Conservation (phyloP, 2,888 invertebrate genomes). For the Lasioglossum figueresi region DNA sequence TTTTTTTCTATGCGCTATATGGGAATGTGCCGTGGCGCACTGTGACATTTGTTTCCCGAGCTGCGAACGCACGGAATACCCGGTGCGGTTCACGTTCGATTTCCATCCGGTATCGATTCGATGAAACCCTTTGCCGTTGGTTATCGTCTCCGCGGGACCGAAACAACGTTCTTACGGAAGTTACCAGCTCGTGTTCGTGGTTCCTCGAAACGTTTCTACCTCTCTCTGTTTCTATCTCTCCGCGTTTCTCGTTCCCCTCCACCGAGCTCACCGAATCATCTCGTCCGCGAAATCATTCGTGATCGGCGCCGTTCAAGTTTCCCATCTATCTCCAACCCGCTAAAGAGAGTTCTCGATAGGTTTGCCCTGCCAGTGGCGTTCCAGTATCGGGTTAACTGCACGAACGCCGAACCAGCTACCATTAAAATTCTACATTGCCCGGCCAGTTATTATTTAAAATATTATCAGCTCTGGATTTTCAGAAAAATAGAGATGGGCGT, state of each 20-base stretch:
- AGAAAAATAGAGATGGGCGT: neutral
- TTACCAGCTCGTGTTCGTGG: neutral
- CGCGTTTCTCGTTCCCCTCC: neutral
- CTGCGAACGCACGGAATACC: conserved; percentile 43
- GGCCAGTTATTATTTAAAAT: neutral
- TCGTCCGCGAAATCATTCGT: conserved; percentile 1
- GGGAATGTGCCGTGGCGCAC: conserved; percentile 19
- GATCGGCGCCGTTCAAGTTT: neutral
- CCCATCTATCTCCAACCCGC: neutral
- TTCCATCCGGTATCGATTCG: conserved; percentile 55
- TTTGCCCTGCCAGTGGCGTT: neutral
- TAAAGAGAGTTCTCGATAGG: neutral
- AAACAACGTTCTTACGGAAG: neutral
- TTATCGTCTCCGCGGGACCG: neutral
- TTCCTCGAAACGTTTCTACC: neutral
- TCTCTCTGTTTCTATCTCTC: neutral
- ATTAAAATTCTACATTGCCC: neutral
- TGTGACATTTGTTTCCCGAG: conserved; percentile 32
- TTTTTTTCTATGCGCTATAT: conserved; percentile 18
- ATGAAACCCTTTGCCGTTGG: conserved; percentile 10
- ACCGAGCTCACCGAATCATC: neutral
- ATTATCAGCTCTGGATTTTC: neutral
- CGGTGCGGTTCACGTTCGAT: conserved; percentile 47
- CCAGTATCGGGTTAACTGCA: neutral
- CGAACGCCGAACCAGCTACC: neutral